Base-by-base conservation (phyloP, 2,797 vertebrate genomes). In the Mormyrus proboscirostris region DNA sequence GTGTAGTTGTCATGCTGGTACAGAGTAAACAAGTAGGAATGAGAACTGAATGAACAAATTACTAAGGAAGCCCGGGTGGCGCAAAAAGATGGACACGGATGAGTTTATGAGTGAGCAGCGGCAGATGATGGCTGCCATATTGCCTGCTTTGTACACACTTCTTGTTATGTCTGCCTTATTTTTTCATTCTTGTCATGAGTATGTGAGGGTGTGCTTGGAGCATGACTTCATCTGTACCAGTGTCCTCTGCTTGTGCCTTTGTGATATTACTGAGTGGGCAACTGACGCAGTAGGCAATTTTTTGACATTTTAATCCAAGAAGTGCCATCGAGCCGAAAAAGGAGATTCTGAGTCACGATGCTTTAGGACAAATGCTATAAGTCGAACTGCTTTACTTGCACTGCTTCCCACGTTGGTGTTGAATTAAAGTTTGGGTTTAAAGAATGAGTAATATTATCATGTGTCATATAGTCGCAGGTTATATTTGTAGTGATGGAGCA, bases 21-120 rank as follows among this genome's bases (percentile, higher is more conserved):
- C 33, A 91, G 73, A 89, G 49, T 87, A 50, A 25, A 2, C 3
- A 10, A 86, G 47, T 51, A 50, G 33, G 84, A 47, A 49, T 8
- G 6, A 85, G 82, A 22, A 62, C 50, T 55, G 57, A 84, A 51
- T 84, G 1, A 53, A 49, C 41, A 33, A 65, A 65, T 50, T 53
- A 55, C n/a, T 14, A 57, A 47, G 14, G 29, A 29, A 86, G 38
- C 16, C 9, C 0, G 55, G n/a, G 79, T 89, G 88, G 79, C 62
- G 33, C 88, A 92, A 69, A 89, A 50, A 87, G 69, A 3, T 3
- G 4, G 65, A 86, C 69, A n/a, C 19, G 55, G 33, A 41, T 41
- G 29, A 87, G 86, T 87, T 51, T 16, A 57, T 22, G 25, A 57
- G 8, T 12, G 51, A 85, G 82, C 16, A 6, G 41, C 47, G 8